These are phyloP conservation scores for Coluber constrictor DNA, from an alignment of 2,797 vertebrate species.

Conservation along the genomic window DNA sequence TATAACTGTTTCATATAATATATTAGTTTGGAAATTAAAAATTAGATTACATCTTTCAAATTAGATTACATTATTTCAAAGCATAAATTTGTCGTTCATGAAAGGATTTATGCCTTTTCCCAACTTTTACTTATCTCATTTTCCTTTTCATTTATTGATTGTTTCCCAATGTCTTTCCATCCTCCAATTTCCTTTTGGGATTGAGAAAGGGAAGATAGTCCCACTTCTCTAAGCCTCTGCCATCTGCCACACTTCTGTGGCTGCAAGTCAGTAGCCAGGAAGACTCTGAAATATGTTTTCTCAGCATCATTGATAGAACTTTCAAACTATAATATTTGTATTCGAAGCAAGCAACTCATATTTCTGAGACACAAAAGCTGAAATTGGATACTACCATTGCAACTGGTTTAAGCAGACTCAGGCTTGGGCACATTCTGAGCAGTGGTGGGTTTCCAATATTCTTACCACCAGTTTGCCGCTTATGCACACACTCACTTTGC, in stretches of 20 bases:
- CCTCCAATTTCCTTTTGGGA: neutral
- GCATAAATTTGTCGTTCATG: neutral
- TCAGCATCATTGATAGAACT: neutral
- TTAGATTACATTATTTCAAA: neutral
- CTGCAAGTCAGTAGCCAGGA: neutral
- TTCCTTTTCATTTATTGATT: neutral
- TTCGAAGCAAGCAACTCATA: neutral
- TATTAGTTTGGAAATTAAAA: neutral
- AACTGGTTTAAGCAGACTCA: neutral
- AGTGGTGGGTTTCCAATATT: too few relatives aligned
- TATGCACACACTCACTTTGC: too few relatives aligned
- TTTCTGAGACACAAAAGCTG: neutral
- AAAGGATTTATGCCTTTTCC: neutral
- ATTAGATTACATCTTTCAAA: neutral
- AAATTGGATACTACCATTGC: neutral
- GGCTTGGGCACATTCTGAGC: neutral
- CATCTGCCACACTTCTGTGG: neutral
- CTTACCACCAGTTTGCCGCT: too few relatives aligned
- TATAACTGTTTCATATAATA: neutral
- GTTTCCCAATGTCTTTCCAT: neutral
- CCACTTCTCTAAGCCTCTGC: neutral
- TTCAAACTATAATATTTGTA: neutral
- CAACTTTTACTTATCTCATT: neutral
- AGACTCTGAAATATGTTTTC: neutral
- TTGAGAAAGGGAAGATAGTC: neutral